Base-by-base conservation (phyloP, 1,140 invertebrate species). In the Nebria ingens region DNA sequence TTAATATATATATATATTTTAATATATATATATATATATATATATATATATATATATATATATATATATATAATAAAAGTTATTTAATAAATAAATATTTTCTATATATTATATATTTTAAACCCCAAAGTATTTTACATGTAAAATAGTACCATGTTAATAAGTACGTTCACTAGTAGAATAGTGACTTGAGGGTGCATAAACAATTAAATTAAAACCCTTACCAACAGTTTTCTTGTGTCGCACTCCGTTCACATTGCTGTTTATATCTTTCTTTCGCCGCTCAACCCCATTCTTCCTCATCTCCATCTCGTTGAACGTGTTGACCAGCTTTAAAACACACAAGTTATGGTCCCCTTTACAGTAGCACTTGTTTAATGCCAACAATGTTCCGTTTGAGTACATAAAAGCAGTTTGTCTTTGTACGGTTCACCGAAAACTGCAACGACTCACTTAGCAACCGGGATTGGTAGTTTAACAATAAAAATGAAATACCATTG, bases 141-240 rank as follows among this genome's bases (percentile, higher is more conserved):
- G n/a, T n/a, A n/a, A n/a, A n/a, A n/a, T n/a, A n/a, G n/a, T n/a
- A n/a, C n/a, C n/a, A n/a, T n/a, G n/a, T n/a, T n/a, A n/a, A n/a
- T n/a, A n/a, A n/a, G n/a, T n/a, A n/a, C n/a, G n/a, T n/a, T n/a
- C n/a, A n/a, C n/a, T n/a, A n/a, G n/a, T n/a, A n/a, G n/a, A n/a
- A n/a, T n/a, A n/a, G n/a, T n/a, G n/a, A n/a, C n/a, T n/a, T n/a
- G n/a, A n/a, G n/a, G n/a, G n/a, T n/a, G n/a, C n/a, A n/a, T n/a
- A n/a, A n/a, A n/a, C n/a, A n/a, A n/a, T n/a, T n/a, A n/a, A n/a
- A n/a, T n/a, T n/a, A n/a, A n/a, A 12, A 12, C 17, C 9, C 40
- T 45, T 45, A 45, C 40, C 40, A 45, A 45, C 40, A 45, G 40
- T 45, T 17, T 45, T 45, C 17, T 45, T 45, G 17, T 45, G 40